These are phyloP conservation scores for Andrena cerasifolii DNA, from an alignment of 1,140 invertebrate species.

Conservation along the genomic window DNA sequence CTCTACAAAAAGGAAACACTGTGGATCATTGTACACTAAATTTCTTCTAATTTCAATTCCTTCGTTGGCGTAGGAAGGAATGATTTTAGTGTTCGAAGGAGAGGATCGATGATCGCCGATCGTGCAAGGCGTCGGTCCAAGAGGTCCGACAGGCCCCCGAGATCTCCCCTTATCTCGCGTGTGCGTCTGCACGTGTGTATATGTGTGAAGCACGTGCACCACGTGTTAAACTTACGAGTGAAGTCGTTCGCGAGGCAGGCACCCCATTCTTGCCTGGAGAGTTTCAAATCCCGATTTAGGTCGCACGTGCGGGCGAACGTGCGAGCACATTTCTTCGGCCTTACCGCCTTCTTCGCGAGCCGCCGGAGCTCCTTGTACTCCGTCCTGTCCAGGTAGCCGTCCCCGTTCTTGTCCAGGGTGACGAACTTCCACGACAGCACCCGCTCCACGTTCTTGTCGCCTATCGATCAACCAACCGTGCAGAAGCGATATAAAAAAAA, in stretches of 20 bases:
- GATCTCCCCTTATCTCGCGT: conserved; percentile 1
- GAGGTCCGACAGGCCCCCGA: not conserved
- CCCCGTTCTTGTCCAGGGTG: conserved; percentile 89
- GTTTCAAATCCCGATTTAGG: conserved; percentile 88
- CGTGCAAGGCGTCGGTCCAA: not conserved
- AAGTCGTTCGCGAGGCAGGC: conserved; percentile 89
- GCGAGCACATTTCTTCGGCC: conserved; percentile 93
- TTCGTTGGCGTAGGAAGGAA: too few species aligned
- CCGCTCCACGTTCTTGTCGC: conserved; percentile 77
- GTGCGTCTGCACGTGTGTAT: too few species aligned
- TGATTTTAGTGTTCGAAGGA: too few species aligned
- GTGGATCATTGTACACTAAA: too few species aligned
- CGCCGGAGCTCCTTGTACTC: conserved; percentile 91
- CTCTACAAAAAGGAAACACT: too few species aligned
- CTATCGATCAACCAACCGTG: conserved; percentile 51
- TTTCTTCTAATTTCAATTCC: too few species aligned
- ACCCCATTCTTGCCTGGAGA: conserved; percentile 92
- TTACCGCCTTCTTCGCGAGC: conserved; percentile 92
- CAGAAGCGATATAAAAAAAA: not conserved
- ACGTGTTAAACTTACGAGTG: conserved; percentile 79
- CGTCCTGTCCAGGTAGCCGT: conserved; percentile 88
- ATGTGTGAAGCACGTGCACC: conserved; percentile 32
- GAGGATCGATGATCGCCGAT: conserved; percentile 11
- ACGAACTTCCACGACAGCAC: conserved; percentile 95
- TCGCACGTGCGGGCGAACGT: conserved; percentile 94